phyloP scores from a whole-genome alignment of 1,140 invertebrate genomes.

The Drosophila nannoptera region DNA sequence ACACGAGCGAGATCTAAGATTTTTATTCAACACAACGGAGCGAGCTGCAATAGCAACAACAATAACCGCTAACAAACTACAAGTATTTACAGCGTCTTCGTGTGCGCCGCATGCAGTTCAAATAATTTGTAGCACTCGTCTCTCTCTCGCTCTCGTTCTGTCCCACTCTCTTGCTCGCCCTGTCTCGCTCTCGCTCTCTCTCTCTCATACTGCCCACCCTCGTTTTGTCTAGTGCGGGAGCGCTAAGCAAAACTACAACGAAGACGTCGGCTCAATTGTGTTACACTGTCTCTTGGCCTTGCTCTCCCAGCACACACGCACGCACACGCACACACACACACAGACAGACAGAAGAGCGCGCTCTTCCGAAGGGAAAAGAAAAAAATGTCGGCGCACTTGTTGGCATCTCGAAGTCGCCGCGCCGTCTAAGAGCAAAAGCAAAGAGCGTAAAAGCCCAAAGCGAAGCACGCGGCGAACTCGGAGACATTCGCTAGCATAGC shows the following conservation, averaged over 20 bases:
- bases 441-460: constrained; percentile 13
- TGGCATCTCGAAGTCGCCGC: constrained; percentile 57
- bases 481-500: constrained; percentile 8
- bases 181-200: neutral
- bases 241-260: constrained; percentile 65
- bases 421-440: constrained; percentile 51
- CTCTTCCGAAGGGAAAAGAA: constrained; percentile 14
- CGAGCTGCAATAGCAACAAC: constrained; percentile 23
- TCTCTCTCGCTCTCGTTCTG: no score
- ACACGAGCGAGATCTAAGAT: constrained; percentile 29
- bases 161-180: neutral
- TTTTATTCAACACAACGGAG: constrained; percentile 41
- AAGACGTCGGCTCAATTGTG: constrained; percentile 54
- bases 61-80: constrained; percentile 38
- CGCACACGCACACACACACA: constrained; percentile 7
- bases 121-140: constrained; percentile 66
- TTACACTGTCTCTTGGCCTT: constrained; percentile 33
- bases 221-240: constrained; percentile 16
- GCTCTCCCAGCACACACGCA: constrained; percentile 19
- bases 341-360: neutral
- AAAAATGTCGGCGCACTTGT: constrained; percentile 65
- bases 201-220: constrained; percentile 1
- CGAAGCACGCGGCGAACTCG: constrained; percentile 7
- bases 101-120: constrained; percentile 60
- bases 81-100: constrained; percentile 13